These are phyloP conservation scores for Pseudorectes ferrugineus DNA, from an alignment of 2,113 vertebrate genomes.

Conservation along the genomic window DNA sequence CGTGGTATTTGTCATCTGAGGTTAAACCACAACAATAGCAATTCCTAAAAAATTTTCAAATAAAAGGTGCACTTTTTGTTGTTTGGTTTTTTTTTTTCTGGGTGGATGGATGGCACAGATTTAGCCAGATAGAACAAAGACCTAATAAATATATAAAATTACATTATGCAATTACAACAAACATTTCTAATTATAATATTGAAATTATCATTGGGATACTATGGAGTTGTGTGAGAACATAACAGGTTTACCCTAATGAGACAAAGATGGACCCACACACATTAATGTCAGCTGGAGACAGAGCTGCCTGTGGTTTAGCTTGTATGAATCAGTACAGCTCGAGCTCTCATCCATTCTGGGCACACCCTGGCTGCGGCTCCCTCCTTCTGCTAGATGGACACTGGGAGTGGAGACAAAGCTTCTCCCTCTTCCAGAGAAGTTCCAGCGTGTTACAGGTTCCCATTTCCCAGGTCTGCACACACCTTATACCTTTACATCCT, in stretches of 20 bases:
- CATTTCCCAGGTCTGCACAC: not conserved
- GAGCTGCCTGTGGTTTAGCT: not conserved
- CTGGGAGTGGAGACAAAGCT: not conserved
- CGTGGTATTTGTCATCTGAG: not conserved
- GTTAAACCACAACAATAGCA: not conserved
- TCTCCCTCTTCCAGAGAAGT: not conserved
- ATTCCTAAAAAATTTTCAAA: not conserved
- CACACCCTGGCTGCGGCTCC: not conserved
- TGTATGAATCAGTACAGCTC: not conserved
- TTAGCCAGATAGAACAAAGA: not conserved
- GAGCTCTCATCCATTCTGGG: not conserved
- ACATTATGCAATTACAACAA: not conserved
- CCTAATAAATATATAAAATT: not conserved
- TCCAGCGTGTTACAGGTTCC: not conserved
- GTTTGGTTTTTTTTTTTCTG: not conserved
- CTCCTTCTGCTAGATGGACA: too few relatives aligned
- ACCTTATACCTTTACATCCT: not conserved
- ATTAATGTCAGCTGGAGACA: not conserved
- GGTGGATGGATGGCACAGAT: not conserved
- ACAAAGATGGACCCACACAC: not conserved
- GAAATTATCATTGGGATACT: not conserved
- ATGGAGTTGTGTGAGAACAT: not conserved
- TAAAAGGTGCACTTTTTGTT: not conserved
- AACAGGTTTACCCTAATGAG: not conserved
- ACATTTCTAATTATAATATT: not conserved